These are phyloP conservation scores for Andrena flavipes DNA, from an alignment of 2,888 invertebrate genomes.

Conservation along the genomic window DNA sequence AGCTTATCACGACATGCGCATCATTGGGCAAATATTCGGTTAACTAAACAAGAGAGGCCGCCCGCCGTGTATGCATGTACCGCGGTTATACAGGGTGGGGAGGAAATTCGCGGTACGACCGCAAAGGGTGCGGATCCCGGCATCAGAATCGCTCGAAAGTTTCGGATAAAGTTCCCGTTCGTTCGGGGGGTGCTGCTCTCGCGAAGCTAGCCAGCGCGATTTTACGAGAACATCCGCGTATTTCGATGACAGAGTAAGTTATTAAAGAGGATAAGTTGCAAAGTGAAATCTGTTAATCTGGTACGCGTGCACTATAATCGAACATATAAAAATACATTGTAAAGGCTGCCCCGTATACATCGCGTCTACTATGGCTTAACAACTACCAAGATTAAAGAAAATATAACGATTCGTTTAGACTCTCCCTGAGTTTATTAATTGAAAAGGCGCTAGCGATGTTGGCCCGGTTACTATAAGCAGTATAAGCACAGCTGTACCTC, in stretches of 20 bases:
- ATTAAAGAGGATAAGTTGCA: no score
- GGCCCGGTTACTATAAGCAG: not conserved
- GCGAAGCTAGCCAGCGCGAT: not conserved
- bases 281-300: no score
- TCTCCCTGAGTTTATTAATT: not conserved
- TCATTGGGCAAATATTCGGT: slow-evolving; percentile 75
- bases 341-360: no score
- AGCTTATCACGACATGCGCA: slow-evolving; percentile 75
- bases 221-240: no score
- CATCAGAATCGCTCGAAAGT: not conserved
- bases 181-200: not conserved
- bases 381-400: no score
- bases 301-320: no score
- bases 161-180: not conserved
- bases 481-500: not conserved
- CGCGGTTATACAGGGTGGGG: slow-evolving; percentile 35
- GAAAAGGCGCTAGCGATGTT: not conserved
- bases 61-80: slow-evolving; percentile 23
- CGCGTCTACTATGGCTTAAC: no score
- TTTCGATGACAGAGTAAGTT: no score
- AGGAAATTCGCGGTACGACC: not conserved
- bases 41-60: slow-evolving; percentile 69
- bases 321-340: no score
- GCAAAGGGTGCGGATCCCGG: not conserved
- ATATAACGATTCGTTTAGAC: no score